These are phyloP conservation scores for Agrotis ipsilon DNA, from an alignment of 2,888 invertebrate genomes.

Conservation along the genomic window DNA sequence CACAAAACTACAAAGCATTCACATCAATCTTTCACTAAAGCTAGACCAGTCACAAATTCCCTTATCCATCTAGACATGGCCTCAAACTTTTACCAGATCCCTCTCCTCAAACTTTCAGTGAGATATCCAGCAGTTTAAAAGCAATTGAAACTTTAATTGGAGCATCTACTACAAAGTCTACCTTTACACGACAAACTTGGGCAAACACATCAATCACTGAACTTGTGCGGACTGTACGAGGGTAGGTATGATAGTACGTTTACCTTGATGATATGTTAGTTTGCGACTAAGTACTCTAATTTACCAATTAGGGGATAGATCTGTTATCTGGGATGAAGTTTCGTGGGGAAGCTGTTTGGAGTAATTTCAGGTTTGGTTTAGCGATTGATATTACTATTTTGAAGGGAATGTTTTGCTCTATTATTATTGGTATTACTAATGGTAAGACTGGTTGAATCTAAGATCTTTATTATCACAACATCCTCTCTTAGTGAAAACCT, in stretches of 20 bases:
- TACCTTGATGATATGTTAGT: slow-evolving; percentile 44
- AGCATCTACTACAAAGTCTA: slow-evolving; percentile 41
- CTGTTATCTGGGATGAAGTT: not conserved
- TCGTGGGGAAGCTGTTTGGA: not conserved
- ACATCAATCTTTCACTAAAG: slow-evolving; percentile 10
- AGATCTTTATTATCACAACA: no score
- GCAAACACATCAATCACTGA: slow-evolving; percentile 59
- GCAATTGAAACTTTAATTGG: slow-evolving; percentile 65
- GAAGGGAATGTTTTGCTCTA: no score
- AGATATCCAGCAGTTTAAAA: slow-evolving; percentile 45
- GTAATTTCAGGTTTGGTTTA: not conserved
- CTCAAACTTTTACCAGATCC: slow-evolving; percentile 17
- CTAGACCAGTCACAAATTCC: slow-evolving; percentile 12
- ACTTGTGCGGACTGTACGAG: slow-evolving; percentile 38
- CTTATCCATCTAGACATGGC: slow-evolving; percentile 23
- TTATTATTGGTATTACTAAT: no score
- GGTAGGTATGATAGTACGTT: slow-evolving; percentile 1
- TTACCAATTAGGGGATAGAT: slow-evolving; percentile 25
- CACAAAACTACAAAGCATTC: not conserved
- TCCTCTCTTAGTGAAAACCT: no score
- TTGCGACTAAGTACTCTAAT: slow-evolving; percentile 36
- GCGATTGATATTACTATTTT: no score
- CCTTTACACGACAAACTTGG: slow-evolving; percentile 46
- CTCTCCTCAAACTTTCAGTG: slow-evolving; percentile 33
- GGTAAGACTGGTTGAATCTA: no score